Evolutionary conservation across 2,888 invertebrate genomes (phyloP), one percentile per base, ranked within the genome.

Genomic region (Nemoura dubitans): DNA sequence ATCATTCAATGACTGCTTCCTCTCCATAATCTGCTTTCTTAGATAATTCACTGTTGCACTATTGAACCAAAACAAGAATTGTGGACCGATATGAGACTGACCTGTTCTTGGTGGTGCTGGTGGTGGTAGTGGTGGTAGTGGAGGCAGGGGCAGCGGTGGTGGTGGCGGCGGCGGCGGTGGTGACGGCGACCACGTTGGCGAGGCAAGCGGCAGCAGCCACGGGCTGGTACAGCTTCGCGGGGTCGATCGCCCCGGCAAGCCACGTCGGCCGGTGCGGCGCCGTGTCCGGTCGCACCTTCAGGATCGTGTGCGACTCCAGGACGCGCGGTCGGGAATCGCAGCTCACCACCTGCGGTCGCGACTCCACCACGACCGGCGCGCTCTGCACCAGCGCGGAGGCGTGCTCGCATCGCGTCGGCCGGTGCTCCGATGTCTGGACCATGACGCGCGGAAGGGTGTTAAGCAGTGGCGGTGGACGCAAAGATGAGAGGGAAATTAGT

Each of bases 241-340:
- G 16, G 16, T 59, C 59, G 59, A 21, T 1, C 10, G 59, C 21
- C 6, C 59, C 59, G 59, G 59, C 59, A 88, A 93, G 93, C 94
- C 94, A 94, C 82, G 92, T 92, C 3, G 94, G 93, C 88, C 93
- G 81, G 0, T 59, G 59, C 59, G 59, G 59, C 14, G 59, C 3
- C 59, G 59, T 59, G 59, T 59, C 59, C 21, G 21, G 59, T 14
- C 59, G 59, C 27, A 85, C 76, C 28, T 86, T 84, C 16, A 30
- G 81, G 16, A 86, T 81, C 28, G 87, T 78, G 36, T 87, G 85
- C 28, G 87, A 77, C 30, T 86, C 87, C 7, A 87, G n/a, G 27
- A 86, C 82, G 0, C 59, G 59, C 76, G 84, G 84, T 28, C 59
- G 59, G 3, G 83, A 36, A 26, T 59, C 83, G 26, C 10, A 7